phyloP scores from a whole-genome alignment of 2,888 invertebrate species.

The Sialis fuliginosa region DNA sequence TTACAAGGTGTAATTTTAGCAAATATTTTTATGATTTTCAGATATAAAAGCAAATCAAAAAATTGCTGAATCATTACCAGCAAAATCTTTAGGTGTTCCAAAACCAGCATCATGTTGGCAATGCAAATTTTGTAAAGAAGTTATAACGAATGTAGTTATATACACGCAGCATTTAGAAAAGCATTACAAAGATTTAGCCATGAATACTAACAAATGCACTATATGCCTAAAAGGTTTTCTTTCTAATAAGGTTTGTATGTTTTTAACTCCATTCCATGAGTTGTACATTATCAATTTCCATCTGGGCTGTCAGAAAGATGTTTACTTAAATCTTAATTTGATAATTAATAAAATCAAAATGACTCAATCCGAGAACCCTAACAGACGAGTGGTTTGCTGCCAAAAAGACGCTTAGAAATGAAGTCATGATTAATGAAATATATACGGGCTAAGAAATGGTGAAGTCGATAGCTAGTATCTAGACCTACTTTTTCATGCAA shows the following conservation, averaged over 20 bases:
- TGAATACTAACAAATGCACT: slow-evolving; percentile 13
- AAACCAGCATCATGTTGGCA: slow-evolving; percentile 22
- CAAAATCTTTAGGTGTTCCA: slow-evolving; percentile 15
- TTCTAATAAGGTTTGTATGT: slow-evolving; percentile 10
- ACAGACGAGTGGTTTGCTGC: no score
- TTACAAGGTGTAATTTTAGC: not conserved
- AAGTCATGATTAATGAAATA: no score
- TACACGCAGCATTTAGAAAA: slow-evolving; percentile 26
- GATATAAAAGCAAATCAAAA: slow-evolving; percentile 13
- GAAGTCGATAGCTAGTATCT: no score
- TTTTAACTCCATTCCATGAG: not conserved
- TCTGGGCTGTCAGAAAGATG: no score
- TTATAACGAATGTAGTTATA: slow-evolving; percentile 20
- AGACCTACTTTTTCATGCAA: no score
- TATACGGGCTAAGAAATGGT: no score
- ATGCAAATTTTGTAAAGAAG: slow-evolving; percentile 26
- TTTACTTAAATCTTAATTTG: no score
- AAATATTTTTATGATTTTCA: slow-evolving; percentile 6
- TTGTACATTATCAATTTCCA: no score
- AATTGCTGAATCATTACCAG: slow-evolving; percentile 15
- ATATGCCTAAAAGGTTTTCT: slow-evolving; percentile 15
- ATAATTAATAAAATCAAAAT: no score
- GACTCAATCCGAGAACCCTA: no score
- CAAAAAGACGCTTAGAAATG: no score
- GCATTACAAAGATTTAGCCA: slow-evolving; percentile 19